Conservation (phyloP, 2,113 vertebrate genomes). For the Telmatochromis sp. region DNA sequence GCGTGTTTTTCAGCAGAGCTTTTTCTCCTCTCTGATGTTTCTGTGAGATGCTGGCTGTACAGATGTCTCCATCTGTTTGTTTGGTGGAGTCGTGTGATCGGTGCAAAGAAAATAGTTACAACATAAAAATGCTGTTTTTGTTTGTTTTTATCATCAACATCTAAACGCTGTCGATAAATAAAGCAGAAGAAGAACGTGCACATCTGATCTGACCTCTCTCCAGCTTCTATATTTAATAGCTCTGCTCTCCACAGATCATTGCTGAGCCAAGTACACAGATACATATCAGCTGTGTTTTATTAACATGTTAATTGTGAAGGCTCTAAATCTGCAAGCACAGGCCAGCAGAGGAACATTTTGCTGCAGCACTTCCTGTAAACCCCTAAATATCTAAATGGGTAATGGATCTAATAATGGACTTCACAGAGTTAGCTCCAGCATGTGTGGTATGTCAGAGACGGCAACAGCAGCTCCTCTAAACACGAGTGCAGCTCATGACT, state of each 20-base stretch:
- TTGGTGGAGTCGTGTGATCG: not conserved
- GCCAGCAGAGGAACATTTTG: not conserved
- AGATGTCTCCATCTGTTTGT: not conserved
- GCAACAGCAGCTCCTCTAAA: not conserved
- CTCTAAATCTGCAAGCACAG: not conserved
- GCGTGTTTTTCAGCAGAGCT: accelerated
- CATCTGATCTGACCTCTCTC: not conserved
- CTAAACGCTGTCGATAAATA: accelerated
- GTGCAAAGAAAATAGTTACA: not conserved
- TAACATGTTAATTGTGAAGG: not conserved
- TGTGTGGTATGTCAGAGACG: not conserved
- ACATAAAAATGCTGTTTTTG: not conserved
- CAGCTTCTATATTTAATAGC: not conserved
- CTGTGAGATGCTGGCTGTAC: not conserved
- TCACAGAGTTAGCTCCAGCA: not conserved
- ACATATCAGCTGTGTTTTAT: not conserved
- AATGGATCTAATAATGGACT: not conserved
- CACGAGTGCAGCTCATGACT: not conserved
- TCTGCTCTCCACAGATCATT: not conserved
- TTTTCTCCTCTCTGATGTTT: not conserved
- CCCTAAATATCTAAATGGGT: not conserved
- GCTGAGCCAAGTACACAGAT: not conserved
- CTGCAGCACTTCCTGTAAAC: not conserved
- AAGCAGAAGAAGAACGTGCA: not conserved
- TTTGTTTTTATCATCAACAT: not conserved